A percentile compares a stretch with the other conserved stretches of the same genome.
phyloP scores from a whole-genome alignment of 1,140 invertebrate genomes.

The Diplogasteroides magnus region DNA sequence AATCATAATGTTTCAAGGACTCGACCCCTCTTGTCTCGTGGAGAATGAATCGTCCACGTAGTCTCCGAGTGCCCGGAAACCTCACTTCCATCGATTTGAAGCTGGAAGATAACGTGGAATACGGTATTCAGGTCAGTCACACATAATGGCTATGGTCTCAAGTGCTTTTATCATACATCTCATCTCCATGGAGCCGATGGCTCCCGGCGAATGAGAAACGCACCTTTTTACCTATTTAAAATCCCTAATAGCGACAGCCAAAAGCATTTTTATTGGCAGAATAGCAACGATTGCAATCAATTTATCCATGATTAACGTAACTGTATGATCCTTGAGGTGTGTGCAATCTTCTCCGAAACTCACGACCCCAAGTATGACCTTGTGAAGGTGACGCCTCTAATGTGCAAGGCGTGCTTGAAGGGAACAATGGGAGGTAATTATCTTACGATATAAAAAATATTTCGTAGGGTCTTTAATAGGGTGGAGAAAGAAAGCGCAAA shows the following conservation, averaged over 20 bases:
- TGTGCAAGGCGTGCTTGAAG: conserved; percentile 10
- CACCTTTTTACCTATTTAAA: no score
- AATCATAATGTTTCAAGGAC: not conserved
- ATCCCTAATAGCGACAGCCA: no score
- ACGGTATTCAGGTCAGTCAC: conserved; percentile 36
- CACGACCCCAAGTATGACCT: conserved; percentile 27
- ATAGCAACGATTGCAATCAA: no score
- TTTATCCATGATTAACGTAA: no score
- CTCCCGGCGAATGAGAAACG: no score
- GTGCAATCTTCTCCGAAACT: conserved; percentile 27
- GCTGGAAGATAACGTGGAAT: conserved; percentile 14
- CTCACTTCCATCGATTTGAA: conserved; percentile 29
- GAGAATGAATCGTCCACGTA: not conserved
- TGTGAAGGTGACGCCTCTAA: conserved; percentile 36
- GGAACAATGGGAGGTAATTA: no score
- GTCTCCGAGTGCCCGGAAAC: conserved; percentile 28
- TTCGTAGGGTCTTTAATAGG: no score
- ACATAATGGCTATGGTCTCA: not conserved
- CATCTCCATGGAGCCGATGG: no score
- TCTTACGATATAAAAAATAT: no score
- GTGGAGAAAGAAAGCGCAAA: no score
- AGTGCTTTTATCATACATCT: no score
- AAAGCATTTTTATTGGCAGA: no score
- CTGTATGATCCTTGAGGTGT: not conserved
- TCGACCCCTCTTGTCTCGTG: not conserved